Base-by-base conservation (phyloP, 2,797 vertebrate species). In the Potorous gilbertii region DNA sequence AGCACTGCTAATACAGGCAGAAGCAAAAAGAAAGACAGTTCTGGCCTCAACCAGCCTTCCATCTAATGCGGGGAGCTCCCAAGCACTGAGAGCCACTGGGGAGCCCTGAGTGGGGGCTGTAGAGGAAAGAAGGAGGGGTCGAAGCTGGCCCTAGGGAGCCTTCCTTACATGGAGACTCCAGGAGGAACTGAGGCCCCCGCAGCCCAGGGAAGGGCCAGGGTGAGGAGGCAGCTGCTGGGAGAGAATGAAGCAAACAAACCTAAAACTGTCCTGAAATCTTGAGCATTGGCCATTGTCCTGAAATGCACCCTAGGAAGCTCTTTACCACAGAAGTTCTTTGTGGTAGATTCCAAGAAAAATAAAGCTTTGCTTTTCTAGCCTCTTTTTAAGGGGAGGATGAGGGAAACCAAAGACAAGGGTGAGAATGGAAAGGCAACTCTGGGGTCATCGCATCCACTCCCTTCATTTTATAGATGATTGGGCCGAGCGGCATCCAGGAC, bases 281-380 rank as follows among this genome's bases (percentile, higher is more conserved):
- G 34, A 74, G 16, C 14, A 0, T 40, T 74, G 62, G 62, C 62
- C 34, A 74, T n/a, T 40, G 62, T 40, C 34, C 62, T 74, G 62
- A 74, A 74, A 74, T 74, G 34, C 62, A 74, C 5, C 34, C 62
- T 8, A 16, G 62, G 54, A 27, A 93, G 81, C 93, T 94, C 56
- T 95, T 93, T 5, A 59, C 62, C n/a, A 18, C 40, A 93, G 52
- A 95, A 28, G 28, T 91, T 94, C 92, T 57, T n/a, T 66, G 95
- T 28, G 31, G n/a, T 56, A 91, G 94, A 94, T 92, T 94, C 97
- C 91, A 96, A 97, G 87, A 54, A 96, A 97, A 97, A 93, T 18
- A 57, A 95, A 96, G 0, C 90, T 5, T 92, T 9, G 95, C 54
- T 90, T 95, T 91, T 89, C 62, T 66, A 8, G 34, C 34, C 54